Percentiles rank a stretch among this genome's conserved stretches.
Evolutionary conservation across 2,797 vertebrate genomes (phyloP).

Genomic region (Alfaro cultratus): DNA sequence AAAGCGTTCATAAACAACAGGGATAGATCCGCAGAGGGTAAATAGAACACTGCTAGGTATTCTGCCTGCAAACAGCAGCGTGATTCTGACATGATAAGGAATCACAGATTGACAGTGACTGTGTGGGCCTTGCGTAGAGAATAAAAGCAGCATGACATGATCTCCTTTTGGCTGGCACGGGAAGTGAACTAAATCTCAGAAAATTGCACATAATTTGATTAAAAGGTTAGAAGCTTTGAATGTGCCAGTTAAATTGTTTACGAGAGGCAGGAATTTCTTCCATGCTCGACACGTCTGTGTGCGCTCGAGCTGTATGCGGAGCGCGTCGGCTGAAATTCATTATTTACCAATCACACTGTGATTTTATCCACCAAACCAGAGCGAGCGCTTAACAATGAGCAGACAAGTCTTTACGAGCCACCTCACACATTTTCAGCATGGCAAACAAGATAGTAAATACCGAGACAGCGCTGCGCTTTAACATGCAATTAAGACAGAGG

Average conservation of each 20-base stretch:
- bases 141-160: slow-evolving; percentile 46
- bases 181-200: slow-evolving; percentile 35
- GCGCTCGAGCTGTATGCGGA: slow-evolving; percentile 12
- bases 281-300: neutral
- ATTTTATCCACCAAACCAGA: slow-evolving; percentile 55
- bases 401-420: slow-evolving; percentile 74
- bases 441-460: slow-evolving; percentile 82
- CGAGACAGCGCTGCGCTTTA: slow-evolving; percentile 73
- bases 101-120: slow-evolving; percentile 40
- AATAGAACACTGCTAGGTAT: slow-evolving; percentile 56
- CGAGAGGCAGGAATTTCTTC: slow-evolving; percentile 1
- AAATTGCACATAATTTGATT: slow-evolving; percentile 10
- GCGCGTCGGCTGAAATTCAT: slow-evolving; percentile 25
- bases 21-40: slow-evolving; percentile 43
- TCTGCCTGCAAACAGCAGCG: slow-evolving; percentile 39
- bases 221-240: slow-evolving; percentile 3
- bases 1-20: slow-evolving; percentile 55
- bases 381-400: slow-evolving; percentile 48
- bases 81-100: slow-evolving; percentile 53
- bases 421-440: slow-evolving; percentile 79
- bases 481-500: slow-evolving; percentile 78
- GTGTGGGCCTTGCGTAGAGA: slow-evolving; percentile 38
- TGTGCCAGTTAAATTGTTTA: slow-evolving; percentile 6
- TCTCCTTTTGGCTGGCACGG: slow-evolving; percentile 25
- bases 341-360: slow-evolving; percentile 28